Conservation (phyloP, 2,888 invertebrate species). For the Petrolisthes cinctipes region DNA sequence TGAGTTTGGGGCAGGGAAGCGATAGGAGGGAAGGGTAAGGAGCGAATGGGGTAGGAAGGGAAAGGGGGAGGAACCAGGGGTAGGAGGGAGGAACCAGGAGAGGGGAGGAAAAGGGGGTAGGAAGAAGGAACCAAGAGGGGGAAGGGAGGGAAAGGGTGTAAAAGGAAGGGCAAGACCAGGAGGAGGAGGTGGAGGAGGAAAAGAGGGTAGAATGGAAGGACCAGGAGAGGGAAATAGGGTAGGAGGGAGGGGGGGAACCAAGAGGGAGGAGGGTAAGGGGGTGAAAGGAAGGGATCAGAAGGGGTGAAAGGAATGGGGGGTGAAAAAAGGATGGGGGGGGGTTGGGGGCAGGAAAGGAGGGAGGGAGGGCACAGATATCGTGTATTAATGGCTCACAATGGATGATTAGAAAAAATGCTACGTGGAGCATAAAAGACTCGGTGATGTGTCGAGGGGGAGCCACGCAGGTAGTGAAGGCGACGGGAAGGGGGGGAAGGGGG, state of each 20-base stretch:
- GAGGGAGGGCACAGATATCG: neutral
- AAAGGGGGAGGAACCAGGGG: neutral
- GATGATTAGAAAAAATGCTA: slow-evolving; percentile 28
- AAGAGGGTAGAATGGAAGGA: neutral
- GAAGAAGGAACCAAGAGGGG: neutral
- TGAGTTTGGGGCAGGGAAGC: neutral
- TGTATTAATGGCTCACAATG: slow-evolving; percentile 21
- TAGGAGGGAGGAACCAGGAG: neutral
- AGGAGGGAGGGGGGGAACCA: neutral
- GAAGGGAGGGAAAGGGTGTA: too few relatives aligned
- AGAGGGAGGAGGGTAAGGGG: neutral
- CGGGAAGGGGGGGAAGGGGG: neutral
- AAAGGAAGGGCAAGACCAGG: neutral
- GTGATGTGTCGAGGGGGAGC: slow-evolving; percentile 20
- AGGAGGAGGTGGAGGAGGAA: too few relatives aligned
- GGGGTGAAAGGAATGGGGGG: neutral
- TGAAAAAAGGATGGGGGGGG: neutral
- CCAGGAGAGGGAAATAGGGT: neutral
- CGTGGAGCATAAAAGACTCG: slow-evolving; percentile 28
- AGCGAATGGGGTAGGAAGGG: neutral
- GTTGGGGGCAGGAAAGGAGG: neutral
- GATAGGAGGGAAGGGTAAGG: neutral
- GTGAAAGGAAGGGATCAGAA: neutral
- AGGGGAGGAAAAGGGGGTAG: neutral
- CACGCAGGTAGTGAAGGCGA: neutral